A percentile compares a stretch with the other conserved stretches of the same genome.
These are phyloP conservation scores for Neotragus moschatus DNA, from an alignment of 2,113 vertebrate species.

Conservation along the genomic window DNA sequence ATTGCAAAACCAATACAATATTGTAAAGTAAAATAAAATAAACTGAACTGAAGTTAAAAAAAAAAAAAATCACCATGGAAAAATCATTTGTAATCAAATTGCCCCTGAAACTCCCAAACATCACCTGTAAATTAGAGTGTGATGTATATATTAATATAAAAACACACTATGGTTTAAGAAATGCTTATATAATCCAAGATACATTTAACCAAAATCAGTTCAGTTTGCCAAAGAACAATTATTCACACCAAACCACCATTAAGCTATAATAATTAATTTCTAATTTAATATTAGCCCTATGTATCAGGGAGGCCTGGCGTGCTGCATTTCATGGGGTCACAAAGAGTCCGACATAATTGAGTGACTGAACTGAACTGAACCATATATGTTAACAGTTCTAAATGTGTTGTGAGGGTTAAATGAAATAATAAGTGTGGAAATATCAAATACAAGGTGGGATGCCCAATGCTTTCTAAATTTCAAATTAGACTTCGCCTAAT, in stretches of 20 bases:
- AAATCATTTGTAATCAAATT: not conserved
- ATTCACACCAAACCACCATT: not conserved
- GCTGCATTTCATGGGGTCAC: not conserved
- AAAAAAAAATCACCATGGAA: not conserved
- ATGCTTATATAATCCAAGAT: not conserved
- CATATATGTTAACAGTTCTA: not conserved
- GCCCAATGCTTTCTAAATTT: not conserved
- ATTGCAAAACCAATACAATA: no score
- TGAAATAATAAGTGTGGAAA: not conserved
- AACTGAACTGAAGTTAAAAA: no score
- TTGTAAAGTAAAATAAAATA: no score
- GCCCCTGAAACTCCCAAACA: not conserved
- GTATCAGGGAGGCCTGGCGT: not conserved
- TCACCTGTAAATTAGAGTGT: not conserved
- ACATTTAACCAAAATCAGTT: not conserved
- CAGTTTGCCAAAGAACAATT: not conserved
- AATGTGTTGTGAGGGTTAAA: not conserved
- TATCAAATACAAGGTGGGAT: not conserved
- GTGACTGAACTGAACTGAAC: not conserved
- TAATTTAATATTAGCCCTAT: not conserved
- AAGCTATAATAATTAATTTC: not conserved
- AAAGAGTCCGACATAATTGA: accelerated
- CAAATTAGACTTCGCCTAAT: not conserved
- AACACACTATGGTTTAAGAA: not conserved
- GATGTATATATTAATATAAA: not conserved